Percentiles rank a stretch among this genome's conserved stretches.
These are phyloP conservation scores for Sebastes variabilis DNA, from an alignment of 2,797 vertebrate species.

Conservation along the genomic window DNA sequence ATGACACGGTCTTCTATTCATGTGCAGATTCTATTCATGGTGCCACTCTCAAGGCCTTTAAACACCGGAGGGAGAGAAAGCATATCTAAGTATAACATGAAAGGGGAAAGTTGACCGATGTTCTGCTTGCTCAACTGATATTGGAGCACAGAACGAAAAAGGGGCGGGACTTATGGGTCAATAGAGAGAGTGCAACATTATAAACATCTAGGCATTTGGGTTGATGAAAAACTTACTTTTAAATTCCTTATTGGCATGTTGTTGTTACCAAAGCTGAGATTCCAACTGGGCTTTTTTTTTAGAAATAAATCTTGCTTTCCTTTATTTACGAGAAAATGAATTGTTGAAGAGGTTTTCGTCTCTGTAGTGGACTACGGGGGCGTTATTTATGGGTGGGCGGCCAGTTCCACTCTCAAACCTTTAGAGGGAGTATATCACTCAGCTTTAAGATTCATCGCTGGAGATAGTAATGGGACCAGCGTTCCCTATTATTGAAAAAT, in stretches of 20 bases:
- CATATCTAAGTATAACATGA: background rate
- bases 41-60: background rate
- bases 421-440: background rate
- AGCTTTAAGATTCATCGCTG: background rate
- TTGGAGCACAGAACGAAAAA: background rate
- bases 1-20: background rate
- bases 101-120: background rate
- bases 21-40: background rate
- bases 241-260: background rate
- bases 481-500: background rate
- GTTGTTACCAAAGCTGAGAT: too few relatives aligned
- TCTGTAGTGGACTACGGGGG: background rate
- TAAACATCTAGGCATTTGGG: background rate
- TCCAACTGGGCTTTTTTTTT: too few relatives aligned
- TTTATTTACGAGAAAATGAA: background rate
- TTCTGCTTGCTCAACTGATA: background rate
- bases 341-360: background rate
- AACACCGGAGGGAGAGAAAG: too few relatives aligned
- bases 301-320: background rate
- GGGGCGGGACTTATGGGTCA: too few relatives aligned
- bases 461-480: background rate
- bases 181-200: too few relatives aligned
- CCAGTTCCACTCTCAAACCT: background rate
- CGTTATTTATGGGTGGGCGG: background rate
- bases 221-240: background rate